Conservation (phyloP, 2,113 vertebrate species). For the Menura novaehollandiae region DNA sequence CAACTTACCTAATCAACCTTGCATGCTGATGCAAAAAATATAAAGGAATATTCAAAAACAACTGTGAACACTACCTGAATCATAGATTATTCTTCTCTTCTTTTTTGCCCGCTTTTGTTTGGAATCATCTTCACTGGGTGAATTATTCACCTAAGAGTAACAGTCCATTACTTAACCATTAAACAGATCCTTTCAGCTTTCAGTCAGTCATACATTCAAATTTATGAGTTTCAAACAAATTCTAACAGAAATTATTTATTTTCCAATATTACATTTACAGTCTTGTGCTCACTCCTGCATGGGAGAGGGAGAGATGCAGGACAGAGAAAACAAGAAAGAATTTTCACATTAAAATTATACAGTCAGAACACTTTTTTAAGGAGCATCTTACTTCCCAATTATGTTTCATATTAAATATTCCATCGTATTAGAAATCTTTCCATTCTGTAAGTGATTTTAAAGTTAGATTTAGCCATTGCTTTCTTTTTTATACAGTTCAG, state of each 20-base stretch:
- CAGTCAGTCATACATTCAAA: background rate
- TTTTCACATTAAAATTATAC: background rate
- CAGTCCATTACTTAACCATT: constrained; percentile 8
- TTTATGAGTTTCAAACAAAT: background rate
- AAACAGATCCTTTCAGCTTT: background rate
- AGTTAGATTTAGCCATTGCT: background rate
- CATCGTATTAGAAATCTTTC: background rate
- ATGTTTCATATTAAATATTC: background rate
- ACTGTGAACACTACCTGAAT: constrained; percentile 75
- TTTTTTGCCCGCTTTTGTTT: constrained; percentile 72
- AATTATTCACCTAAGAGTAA: constrained; percentile 76
- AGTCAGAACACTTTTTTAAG: background rate
- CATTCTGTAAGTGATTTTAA: background rate
- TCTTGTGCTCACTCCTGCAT: background rate
- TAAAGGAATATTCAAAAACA: background rate
- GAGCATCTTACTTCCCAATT: background rate
- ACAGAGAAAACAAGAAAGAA: background rate
- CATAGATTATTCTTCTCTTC: constrained; percentile 86
- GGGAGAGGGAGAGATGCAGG: background rate
- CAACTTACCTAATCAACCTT: background rate
- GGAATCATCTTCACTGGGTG: constrained; percentile 68
- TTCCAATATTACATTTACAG: background rate
- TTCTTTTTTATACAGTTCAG: background rate
- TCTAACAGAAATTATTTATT: background rate
- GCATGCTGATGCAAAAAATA: background rate